phyloP scores from a whole-genome alignment of 2,797 vertebrate genomes.

The Botia almorhae region DNA sequence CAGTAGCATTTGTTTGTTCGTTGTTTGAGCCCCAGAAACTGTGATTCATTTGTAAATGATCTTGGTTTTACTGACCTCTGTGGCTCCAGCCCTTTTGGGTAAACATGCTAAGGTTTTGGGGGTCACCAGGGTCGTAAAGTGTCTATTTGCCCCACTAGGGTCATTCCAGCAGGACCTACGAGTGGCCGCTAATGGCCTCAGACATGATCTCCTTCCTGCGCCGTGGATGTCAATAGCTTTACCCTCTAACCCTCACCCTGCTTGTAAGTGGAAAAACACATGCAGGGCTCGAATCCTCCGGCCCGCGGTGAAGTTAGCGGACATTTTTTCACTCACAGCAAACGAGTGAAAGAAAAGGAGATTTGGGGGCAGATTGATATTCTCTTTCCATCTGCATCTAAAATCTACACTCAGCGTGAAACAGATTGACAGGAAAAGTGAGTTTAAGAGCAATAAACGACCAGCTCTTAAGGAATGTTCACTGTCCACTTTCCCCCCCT shows the following conservation, averaged over 20 bases:
- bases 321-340: neutral
- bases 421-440: neutral
- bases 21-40: conserved; percentile 46
- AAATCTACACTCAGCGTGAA: conserved; percentile 4
- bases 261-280: conserved; percentile 63
- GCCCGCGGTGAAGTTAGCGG: conserved; percentile 13
- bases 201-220: conserved; percentile 63
- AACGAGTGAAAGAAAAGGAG: conserved; percentile 16
- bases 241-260: conserved; percentile 61
- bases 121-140: conserved; percentile 46
- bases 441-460: conserved; percentile 24
- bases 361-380: neutral
- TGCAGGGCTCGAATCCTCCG: conserved; percentile 39
- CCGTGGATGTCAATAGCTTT: conserved; percentile 64
- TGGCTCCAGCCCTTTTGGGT: conserved; percentile 54
- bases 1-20: conserved; percentile 49
- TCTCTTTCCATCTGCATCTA: neutral
- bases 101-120: conserved; percentile 54
- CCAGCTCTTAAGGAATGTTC: conserved; percentile 42
- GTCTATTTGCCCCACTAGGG: conserved; percentile 49
- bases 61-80: conserved; percentile 51
- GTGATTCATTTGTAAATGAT: conserved; percentile 61
- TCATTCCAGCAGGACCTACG: conserved; percentile 54
- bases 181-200: conserved; percentile 59
- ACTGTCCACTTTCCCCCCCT: conserved; percentile 37